Evolutionary conservation across 2,888 invertebrate genomes (phyloP), one percentile per base, ranked within the genome.

Genomic region (Agrilus mali): DNA sequence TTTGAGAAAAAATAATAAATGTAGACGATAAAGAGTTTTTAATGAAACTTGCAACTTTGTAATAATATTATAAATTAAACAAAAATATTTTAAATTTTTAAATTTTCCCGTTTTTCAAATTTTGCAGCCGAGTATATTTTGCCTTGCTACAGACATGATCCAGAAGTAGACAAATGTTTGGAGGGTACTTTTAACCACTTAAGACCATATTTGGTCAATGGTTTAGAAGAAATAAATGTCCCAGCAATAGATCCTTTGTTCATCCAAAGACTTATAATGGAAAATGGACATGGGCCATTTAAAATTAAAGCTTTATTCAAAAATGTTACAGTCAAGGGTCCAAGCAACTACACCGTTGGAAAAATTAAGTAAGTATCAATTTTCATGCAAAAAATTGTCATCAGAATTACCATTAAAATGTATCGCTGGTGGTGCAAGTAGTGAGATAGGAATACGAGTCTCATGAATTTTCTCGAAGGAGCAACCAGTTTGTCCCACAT

Each of bases 231-330:
- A 51, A 67, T 86, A 40, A 74, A 78, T 13, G 76, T 86, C 3
- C 85, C 84, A 1, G 75, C 83, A 1, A 79, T 86, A 52, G 86
- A 86, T 55, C 86, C 86, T 0, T 65, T 86, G 51, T 65, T 69
- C 44, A 80, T 86, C 44, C 79, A 80, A 37, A 73, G 77, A 45
- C 69, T 87, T 50, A 73, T 79, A 37, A 86, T 86, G 77, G 82
- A 84, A 60, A 86, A 87, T 60, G 79, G 81, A 0, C 80, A 81
- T 8, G 86, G 86, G 0, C 77, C 85, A 0, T 82, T 86, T 13
- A 70, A 82, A 46, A 78, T 86, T 13, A 75, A 79, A 8, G 85
- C 85, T 0, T 67, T 78, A 1, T 86, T 86, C 65, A 76, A 70
- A 44, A 84, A 86, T 57, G 82, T 86, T 53, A 81, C 83, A 0